Base-by-base conservation (phyloP, 2,797 vertebrate species). In the Chaetophractus vellerosus region DNA sequence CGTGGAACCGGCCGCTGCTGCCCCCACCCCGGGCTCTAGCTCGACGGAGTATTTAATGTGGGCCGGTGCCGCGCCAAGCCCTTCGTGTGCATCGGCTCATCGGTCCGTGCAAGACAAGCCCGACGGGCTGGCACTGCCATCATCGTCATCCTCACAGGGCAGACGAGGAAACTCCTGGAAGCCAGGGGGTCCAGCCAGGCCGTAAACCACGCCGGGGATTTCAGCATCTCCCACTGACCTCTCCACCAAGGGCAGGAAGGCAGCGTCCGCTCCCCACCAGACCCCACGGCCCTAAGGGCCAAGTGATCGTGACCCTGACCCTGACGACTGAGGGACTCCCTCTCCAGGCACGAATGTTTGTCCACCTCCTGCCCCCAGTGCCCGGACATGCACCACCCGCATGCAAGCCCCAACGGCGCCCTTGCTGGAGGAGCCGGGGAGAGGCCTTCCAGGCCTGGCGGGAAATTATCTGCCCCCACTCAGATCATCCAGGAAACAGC, bases 41-140 rank as follows among this genome's bases (percentile, higher is more conserved):
- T 19, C 57, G 12, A 63, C 0, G 0, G 63, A 0, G 11, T 3
- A 3, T 21, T 68, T n/a, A 9, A 15, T 0, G 0, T 6, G 5
- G 0, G 0, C 79, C 26, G 74, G 18, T 0, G 0, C n/a, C 64
- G 59, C 0, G 6, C 76, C 6, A 6, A 14, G 57, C 41, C 52
- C 69, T 18, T 2, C 0, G 7, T 0, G 0, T 1, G 26, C 26
- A 6, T 4, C 2, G 72, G 63, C 80, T 74, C 18, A 28, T 14
- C 26, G 4, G 2, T 61, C 71, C 57, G 16, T 16, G 36, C 5
- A 45, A 9, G 45, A n/a, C 12, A 11, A 19, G 31, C 41, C 61
- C 31, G 18, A 14, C 63, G 50, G 71, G 50, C 2, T 6, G 24
- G 50, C 12, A 52, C 74, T 14, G 38, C 26, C 26, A 4, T 23